Evolutionary conservation across 2,797 vertebrate genomes (phyloP).

Genomic region (Myiothlypis chrysogaster): DNA sequence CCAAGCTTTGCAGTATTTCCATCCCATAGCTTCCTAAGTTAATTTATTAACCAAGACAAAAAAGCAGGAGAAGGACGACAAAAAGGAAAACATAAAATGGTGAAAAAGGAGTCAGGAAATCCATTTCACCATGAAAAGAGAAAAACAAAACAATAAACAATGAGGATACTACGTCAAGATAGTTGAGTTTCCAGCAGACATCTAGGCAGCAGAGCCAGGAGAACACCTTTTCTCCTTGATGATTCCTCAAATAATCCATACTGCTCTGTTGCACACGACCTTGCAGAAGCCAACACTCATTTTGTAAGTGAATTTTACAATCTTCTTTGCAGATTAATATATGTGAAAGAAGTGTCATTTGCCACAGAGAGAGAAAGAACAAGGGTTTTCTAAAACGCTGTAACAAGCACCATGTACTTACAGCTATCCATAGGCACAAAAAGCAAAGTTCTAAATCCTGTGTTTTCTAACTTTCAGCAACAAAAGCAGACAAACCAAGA

Average conservation of each 20-base stretch:
- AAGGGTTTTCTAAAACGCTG: background rate
- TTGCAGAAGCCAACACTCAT: background rate
- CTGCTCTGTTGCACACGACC: background rate
- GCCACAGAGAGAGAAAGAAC: background rate
- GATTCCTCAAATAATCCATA: background rate
- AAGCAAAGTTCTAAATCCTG: conserved; percentile 56
- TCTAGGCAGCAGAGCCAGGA: background rate
- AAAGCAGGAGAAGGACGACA: background rate
- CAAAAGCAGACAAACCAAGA: conserved; percentile 48
- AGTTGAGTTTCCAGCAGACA: background rate
- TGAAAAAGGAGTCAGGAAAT: background rate
- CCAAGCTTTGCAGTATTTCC: background rate
- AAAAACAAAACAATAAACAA: background rate
- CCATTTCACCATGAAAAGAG: background rate
- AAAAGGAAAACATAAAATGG: background rate
- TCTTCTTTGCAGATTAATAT: background rate
- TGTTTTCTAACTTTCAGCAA: conserved; percentile 61
- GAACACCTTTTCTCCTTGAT: background rate
- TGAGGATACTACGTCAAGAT: rapidly evolving
- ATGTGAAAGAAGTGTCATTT: background rate
- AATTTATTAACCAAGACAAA: background rate
- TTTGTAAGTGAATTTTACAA: background rate
- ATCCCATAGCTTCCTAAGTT: background rate
- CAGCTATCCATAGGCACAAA: conserved; percentile 6
- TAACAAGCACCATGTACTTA: conserved; percentile 3